A percentile compares a stretch with the other conserved stretches of the same genome.
These are phyloP conservation scores for Atta cephalotes DNA, from an alignment of 1,140 invertebrate species.

Conservation along the genomic window DNA sequence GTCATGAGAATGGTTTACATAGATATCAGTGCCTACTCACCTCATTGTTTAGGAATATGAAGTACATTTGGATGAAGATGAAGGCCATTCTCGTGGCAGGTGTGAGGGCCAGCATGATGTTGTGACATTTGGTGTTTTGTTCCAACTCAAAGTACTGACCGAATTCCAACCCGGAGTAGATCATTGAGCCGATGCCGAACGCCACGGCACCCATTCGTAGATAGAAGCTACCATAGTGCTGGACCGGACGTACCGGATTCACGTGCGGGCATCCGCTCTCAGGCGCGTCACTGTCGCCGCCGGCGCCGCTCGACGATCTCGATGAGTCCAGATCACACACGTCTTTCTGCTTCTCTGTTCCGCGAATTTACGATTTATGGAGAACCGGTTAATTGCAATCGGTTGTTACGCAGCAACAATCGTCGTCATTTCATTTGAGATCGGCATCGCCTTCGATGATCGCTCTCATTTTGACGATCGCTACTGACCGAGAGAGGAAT, in stretches of 20 bases:
- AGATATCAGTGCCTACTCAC: conserved; percentile 83
- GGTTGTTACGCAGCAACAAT: background rate
- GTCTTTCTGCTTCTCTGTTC: conserved; percentile 82
- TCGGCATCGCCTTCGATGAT: background rate
- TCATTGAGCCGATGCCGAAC: conserved; percentile 97
- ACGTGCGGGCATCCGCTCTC: conserved; percentile 82
- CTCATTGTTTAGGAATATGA: conserved; percentile 97
- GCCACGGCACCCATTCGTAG: conserved; percentile 97
- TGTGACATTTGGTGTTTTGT: conserved; percentile 94
- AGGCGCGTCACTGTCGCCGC: conserved; percentile 82
- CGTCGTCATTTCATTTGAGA: no score
- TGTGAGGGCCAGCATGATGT: conserved; percentile 94
- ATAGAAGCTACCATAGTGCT: conserved; percentile 97
- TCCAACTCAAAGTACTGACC: conserved; percentile 97
- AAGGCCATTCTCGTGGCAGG: conserved; percentile 96
- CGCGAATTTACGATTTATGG: conserved; percentile 62
- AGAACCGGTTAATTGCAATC: conserved; percentile 1
- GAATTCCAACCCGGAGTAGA: conserved; percentile 97
- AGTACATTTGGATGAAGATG: conserved; percentile 98
- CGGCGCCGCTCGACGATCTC: conserved; percentile 85
- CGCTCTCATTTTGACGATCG: conserved; percentile 18
- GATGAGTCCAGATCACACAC: conserved; percentile 86
- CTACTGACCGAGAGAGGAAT: conserved; percentile 21
- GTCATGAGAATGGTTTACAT: background rate
- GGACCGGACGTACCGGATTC: conserved; percentile 82